Evolutionary conservation across 2,888 invertebrate genomes (phyloP), one percentile per base, ranked within the genome.

Genomic region (Drosophila cracens): DNA sequence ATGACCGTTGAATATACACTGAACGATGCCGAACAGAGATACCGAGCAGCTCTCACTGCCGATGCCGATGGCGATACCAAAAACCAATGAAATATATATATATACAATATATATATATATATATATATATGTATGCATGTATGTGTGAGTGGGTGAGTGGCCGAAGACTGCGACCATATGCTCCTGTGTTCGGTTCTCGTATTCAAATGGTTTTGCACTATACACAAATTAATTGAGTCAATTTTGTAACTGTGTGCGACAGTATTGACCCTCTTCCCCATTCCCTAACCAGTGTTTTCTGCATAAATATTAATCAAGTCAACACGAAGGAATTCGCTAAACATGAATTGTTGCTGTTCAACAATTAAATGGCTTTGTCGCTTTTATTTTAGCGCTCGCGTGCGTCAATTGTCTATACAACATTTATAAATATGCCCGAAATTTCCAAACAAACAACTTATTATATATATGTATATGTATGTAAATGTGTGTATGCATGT

Each of bases 191-290:
- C 43, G 49, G n/a, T 18, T 46, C 63, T 48, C 54, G 43, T 43
- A 52, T 52, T 80, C 59, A 71, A 82, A 86, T 87, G 77, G 75
- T 85, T 86, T 85, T 85, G 86, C 75, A 85, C 74, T 89, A 76
- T 71, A 87, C 76, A 82, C 86, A 88, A 86, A 87, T 83, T 85
- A 86, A 87, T 87, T 90, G 76, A 79, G 59, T 81, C 59, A 76
- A 64, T 66, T 69, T 57, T 62, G 59, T 62, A 43, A 49, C 33
- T 52, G 43, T 52, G 33, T 16, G 49, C 25, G 34, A 31, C 10
- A 56, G 29, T 62, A 21, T 49, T 36, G 54, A 33, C 6, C 11
- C 54, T n/a, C 54, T 8, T 8, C 10, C 13, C 6, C 27, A 21
- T 5, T 40, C 16, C 16, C 25, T n/a, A 25, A 4, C 7, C 7